Evolutionary conservation across 2,888 invertebrate genomes (phyloP).

Genomic region (Boloria euphrosyne): DNA sequence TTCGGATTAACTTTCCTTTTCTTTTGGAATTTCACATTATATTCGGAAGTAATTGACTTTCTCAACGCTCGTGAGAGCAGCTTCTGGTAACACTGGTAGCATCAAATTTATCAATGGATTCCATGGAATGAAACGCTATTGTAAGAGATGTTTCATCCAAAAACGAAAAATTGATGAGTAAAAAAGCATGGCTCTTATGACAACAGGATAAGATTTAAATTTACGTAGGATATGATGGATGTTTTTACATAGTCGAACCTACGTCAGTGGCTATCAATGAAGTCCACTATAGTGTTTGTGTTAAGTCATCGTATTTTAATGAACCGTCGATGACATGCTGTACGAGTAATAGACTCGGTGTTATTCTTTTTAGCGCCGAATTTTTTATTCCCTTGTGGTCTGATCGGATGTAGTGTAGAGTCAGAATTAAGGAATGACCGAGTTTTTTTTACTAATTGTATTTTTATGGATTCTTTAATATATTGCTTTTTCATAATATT

Average conservation of each 20-base stretch:
- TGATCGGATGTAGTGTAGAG: slow-evolving; percentile 63
- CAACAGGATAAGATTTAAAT: slow-evolving; percentile 49
- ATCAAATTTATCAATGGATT: slow-evolving; percentile 80
- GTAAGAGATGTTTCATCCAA: slow-evolving; percentile 72
- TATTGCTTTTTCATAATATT: slow-evolving; percentile 2
- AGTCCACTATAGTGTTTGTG: slow-evolving; percentile 79
- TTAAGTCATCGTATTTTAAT: slow-evolving; percentile 82
- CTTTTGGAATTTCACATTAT: slow-evolving; percentile 44
- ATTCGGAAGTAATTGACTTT: slow-evolving; percentile 58
- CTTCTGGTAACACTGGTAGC: slow-evolving; percentile 80
- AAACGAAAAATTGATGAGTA: slow-evolving; percentile 59
- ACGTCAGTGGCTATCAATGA: slow-evolving; percentile 81
- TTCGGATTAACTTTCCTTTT: slow-evolving; percentile 47
- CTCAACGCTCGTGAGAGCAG: slow-evolving; percentile 70
- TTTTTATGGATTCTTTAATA: slow-evolving; percentile 46
- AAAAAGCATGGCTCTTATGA: slow-evolving; percentile 50
- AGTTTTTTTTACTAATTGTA: slow-evolving; percentile 50
- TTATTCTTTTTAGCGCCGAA: slow-evolving; percentile 79
- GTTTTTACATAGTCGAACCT: slow-evolving; percentile 71
- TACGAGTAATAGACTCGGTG: slow-evolving; percentile 79
- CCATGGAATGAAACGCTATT: slow-evolving; percentile 79
- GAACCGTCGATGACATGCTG: slow-evolving; percentile 81
- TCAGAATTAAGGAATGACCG: slow-evolving; percentile 53
- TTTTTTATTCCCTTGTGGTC: slow-evolving; percentile 62
- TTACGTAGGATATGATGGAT: slow-evolving; percentile 46